Percentiles rank a stretch among this genome's conserved stretches.
phyloP scores from a whole-genome alignment of 2,113 vertebrate genomes.

The Pipa parva region DNA sequence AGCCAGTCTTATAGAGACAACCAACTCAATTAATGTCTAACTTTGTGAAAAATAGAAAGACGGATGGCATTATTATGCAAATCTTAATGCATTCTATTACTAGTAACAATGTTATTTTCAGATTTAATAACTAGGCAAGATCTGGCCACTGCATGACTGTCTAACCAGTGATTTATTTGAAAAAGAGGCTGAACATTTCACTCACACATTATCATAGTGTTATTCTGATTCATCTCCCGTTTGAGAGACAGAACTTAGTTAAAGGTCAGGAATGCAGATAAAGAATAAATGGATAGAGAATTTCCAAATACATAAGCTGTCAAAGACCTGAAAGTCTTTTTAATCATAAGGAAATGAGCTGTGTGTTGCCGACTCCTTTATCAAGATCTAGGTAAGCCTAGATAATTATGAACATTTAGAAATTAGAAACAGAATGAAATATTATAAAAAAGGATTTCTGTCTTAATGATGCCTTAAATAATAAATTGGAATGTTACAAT shows the following conservation, averaged over 20 bases:
- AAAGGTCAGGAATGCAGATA: conserved; percentile 36
- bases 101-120: not conserved
- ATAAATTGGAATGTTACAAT: too few species aligned
- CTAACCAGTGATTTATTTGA: not conserved
- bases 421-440: too few species aligned
- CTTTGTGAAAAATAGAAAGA: too few species aligned
- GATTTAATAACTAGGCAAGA: not conserved
- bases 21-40: too few species aligned
- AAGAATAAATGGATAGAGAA: conserved; percentile 35
- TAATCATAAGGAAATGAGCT: conserved; percentile 30
- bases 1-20: too few species aligned
- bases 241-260: conserved; percentile 27
- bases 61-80: too few species aligned
- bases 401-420: too few species aligned
- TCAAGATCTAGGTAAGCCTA: too few species aligned
- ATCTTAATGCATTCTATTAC: not conserved
- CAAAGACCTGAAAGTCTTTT: conserved; percentile 18
- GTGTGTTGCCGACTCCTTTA: not conserved
- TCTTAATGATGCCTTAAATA: too few species aligned
- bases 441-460: too few species aligned
- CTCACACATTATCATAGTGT: not conserved
- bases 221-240: conserved; percentile 19
- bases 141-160: not conserved
- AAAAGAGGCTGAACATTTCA: conserved; percentile 1
- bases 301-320: conserved; percentile 14